Percentiles rank a stretch among this genome's conserved stretches.
Conservation (phyloP, 64 coral and sea anemone genomes). For the Pocillopora damicornis region DNA sequence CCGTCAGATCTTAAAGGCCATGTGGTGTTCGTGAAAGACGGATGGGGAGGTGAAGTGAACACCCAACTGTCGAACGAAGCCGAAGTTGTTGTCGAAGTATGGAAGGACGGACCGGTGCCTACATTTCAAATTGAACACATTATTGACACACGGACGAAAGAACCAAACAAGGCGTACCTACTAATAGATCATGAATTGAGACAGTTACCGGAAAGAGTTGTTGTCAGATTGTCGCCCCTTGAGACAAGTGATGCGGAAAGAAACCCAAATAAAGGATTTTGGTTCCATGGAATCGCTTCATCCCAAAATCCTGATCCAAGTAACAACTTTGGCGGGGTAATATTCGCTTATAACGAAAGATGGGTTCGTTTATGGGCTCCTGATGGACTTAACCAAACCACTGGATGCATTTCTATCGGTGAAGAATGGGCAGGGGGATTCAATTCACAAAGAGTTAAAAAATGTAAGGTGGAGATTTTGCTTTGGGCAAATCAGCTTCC, state of each 20-base stretch:
- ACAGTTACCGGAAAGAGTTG: constrained; percentile 78
- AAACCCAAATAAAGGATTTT: constrained; percentile 81
- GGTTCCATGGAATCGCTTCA: constrained; percentile 73
- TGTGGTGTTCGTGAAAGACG: constrained; percentile 82
- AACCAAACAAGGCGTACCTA: constrained; percentile 34
- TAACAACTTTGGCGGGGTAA: constrained; percentile 69
- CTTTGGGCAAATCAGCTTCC: constrained; percentile 78
- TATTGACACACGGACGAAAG: constrained; percentile 37
- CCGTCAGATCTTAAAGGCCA: constrained; percentile 66
- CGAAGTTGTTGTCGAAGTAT: constrained; percentile 76
- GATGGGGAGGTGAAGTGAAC: constrained; percentile 60
- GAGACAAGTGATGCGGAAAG: constrained; percentile 11
- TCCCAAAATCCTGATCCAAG: constrained; percentile 77
- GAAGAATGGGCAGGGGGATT: constrained; percentile 67
- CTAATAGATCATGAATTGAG: constrained; percentile 65
- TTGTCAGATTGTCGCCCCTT: constrained; percentile 56
- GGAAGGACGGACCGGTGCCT: constrained; percentile 67
- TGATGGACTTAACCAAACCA: constrained; percentile 51
- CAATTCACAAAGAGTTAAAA: constrained; percentile 57
- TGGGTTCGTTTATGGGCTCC: constrained; percentile 81
- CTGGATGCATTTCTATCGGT: constrained; percentile 86
- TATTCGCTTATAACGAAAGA: constrained; percentile 79
- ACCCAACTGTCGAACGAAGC: constrained; percentile 50
- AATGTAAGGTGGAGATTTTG: constrained; percentile 66
- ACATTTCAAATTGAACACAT: constrained; percentile 70